Evolutionary conservation across 2,888 invertebrate species (phyloP).

Genomic region (Dastarcus helophoroides): DNA sequence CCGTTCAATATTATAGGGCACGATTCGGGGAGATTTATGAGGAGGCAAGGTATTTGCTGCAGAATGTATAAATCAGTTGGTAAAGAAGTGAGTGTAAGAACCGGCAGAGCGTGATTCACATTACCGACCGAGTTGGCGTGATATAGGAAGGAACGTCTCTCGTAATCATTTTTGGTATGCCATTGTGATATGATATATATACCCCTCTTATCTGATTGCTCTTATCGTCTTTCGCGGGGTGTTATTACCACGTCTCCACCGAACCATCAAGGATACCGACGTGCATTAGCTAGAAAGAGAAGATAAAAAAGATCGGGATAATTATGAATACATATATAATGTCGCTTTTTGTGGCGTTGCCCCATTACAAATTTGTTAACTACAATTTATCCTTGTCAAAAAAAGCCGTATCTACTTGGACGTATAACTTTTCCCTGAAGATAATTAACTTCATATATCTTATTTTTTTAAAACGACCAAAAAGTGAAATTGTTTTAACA

Average conservation of each 20-base stretch:
- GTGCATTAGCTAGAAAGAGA: too few species aligned
- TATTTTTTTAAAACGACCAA: too few species aligned
- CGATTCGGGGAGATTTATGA: conserved; percentile 21
- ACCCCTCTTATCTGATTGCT: conserved; percentile 25
- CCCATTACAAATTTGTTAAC: too few species aligned
- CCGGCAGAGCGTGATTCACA: conserved; percentile 36
- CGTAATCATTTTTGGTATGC: conserved; percentile 38
- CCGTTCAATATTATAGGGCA: not conserved
- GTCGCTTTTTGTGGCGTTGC: too few species aligned
- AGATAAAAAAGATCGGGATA: too few species aligned
- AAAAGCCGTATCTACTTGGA: too few species aligned
- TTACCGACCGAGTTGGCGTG: conserved; percentile 32
- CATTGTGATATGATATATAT: conserved; percentile 38
- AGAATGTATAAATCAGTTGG: conserved; percentile 32
- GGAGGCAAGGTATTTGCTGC: conserved; percentile 30
- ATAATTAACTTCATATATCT: too few species aligned
- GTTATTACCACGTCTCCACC: conserved; percentile 21
- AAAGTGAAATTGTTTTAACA: too few species aligned
- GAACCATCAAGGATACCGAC: too few species aligned
- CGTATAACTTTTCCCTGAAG: too few species aligned
- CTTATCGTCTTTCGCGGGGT: conserved; percentile 27
- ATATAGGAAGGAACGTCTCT: conserved; percentile 37
- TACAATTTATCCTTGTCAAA: too few species aligned
- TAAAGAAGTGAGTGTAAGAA: conserved; percentile 33
- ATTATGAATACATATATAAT: too few species aligned